Percentiles rank a stretch among this genome's conserved stretches.
phyloP scores from a whole-genome alignment of 1,140 invertebrate genomes.

The Vanessa atalanta region DNA sequence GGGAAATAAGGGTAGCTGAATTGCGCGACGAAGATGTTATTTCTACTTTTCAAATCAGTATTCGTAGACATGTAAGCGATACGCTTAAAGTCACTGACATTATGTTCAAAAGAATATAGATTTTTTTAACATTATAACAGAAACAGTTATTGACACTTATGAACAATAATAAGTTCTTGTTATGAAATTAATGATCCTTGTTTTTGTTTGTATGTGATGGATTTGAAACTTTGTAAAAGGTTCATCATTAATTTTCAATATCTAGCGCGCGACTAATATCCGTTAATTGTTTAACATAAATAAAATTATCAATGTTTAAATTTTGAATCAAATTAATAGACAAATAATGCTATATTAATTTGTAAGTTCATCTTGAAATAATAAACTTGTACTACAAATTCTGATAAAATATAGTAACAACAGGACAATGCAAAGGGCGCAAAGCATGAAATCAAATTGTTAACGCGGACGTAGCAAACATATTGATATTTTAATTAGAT shows the following conservation, averaged over 20 bases:
- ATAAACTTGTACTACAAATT: background rate
- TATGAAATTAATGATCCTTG: too few relatives aligned
- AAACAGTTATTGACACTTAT: too few relatives aligned
- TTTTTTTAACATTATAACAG: too few relatives aligned
- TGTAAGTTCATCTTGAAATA: background rate
- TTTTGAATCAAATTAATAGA: too few relatives aligned
- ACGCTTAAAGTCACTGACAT: constrained; percentile 2
- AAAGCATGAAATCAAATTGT: constrained; percentile 79
- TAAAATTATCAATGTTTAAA: too few relatives aligned
- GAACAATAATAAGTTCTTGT: too few relatives aligned
- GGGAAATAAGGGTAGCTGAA: constrained; percentile 57
- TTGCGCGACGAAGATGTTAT: constrained; percentile 10
- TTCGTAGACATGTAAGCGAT: background rate
- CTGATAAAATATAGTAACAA: constrained; percentile 15
- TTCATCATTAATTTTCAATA: too few relatives aligned
- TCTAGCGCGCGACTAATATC: too few relatives aligned
- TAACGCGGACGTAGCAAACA: constrained; percentile 71
- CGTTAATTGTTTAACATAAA: too few relatives aligned
- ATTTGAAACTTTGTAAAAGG: too few relatives aligned
- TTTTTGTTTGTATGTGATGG: too few relatives aligned
- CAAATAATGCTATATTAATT: too few relatives aligned
- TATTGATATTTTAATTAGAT: constrained; percentile 82
- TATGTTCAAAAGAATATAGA: background rate
- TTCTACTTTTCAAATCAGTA: constrained; percentile 4
- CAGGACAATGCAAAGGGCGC: constrained; percentile 49